Percentiles rank a stretch among this genome's conserved stretches.
These are phyloP conservation scores for Aplocera efformata DNA, from an alignment of 2,888 invertebrate genomes.

Conservation along the genomic window DNA sequence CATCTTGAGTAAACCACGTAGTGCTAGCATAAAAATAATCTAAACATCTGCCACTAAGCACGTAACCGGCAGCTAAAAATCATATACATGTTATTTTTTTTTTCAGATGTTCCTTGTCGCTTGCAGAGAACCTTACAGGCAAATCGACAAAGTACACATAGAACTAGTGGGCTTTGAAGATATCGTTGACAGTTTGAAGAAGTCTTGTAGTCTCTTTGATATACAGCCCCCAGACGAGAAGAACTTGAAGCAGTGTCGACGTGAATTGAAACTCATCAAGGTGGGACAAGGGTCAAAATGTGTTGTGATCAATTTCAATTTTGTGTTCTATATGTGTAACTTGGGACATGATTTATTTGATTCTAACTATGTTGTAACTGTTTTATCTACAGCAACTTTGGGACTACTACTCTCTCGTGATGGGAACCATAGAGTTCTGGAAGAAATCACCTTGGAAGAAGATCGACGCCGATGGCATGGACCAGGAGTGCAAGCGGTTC, in stretches of 20 bases:
- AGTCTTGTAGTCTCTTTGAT: constrained; percentile 91
- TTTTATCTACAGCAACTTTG: constrained; percentile 83
- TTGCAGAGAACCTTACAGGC: constrained; percentile 84
- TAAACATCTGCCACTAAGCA: no score
- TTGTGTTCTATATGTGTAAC: no score
- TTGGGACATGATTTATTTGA: neutral
- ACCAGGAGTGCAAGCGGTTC: constrained; percentile 95
- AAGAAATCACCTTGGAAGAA: constrained; percentile 96
- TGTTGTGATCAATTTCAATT: neutral
- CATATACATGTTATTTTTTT: no score
- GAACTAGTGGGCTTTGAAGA: constrained; percentile 85
- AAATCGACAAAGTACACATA: constrained; percentile 84
- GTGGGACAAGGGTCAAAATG: constrained; percentile 46
- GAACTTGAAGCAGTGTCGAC: constrained; percentile 85
- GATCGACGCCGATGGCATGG: constrained; percentile 96
- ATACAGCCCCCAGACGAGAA: constrained; percentile 91
- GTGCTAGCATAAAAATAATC: no score
- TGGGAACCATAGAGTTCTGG: constrained; percentile 93
- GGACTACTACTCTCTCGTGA: constrained; percentile 92
- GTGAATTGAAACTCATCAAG: constrained; percentile 88
- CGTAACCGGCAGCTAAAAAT: no score
- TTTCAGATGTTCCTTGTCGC: constrained; percentile 81
- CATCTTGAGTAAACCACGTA: no score
- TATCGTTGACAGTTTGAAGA: constrained; percentile 83
- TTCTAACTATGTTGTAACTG: neutral